Conservation (phyloP, 2,888 invertebrate species). For the Pristionchus maxplancki region DNA sequence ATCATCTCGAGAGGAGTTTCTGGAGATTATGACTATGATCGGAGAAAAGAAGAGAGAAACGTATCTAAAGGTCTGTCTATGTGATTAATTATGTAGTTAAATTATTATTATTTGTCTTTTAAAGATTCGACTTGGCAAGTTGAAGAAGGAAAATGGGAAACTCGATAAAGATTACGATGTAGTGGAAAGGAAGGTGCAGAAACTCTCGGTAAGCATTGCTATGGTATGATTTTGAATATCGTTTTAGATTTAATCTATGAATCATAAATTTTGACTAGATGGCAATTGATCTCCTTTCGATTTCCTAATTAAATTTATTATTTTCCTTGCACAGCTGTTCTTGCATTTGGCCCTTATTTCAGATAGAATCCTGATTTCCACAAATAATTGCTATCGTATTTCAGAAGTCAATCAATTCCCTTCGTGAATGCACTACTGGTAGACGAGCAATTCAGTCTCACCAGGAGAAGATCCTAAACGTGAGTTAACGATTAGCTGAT, state of each 20-base stretch:
- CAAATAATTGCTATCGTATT: no score
- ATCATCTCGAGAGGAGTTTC: neutral
- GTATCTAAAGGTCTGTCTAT: neutral
- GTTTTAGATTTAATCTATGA: no score
- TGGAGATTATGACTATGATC: neutral
- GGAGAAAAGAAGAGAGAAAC: neutral
- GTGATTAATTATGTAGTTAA: neutral
- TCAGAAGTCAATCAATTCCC: neutral
- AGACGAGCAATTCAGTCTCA: neutral
- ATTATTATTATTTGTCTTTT: neutral
- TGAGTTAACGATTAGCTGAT: neutral
- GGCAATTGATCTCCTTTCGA: no score
- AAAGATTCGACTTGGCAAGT: neutral
- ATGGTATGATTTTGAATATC: no score
- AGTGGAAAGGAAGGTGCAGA: neutral
- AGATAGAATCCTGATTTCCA: no score
- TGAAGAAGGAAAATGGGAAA: neutral
- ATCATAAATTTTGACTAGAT: no score
- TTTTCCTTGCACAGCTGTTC: no score
- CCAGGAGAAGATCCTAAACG: neutral
- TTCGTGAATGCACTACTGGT: neutral
- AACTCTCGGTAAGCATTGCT: neutral
- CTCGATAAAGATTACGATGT: neutral
- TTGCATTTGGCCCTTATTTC: no score
- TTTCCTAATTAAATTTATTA: no score